phyloP scores from a whole-genome alignment of 2,113 vertebrate species.

The Dasyurus viverrinus region DNA sequence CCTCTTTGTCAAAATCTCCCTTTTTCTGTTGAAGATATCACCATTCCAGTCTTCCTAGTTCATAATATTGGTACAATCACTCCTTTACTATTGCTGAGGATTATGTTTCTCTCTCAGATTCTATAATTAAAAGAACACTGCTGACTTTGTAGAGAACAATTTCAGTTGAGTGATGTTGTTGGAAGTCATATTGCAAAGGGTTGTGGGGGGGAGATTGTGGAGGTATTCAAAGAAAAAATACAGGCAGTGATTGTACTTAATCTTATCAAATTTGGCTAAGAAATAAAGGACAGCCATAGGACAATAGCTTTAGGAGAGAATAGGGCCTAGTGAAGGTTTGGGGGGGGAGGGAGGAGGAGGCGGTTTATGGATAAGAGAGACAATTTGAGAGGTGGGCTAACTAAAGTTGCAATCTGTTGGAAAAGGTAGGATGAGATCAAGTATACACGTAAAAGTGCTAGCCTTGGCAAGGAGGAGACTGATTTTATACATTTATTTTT shows the following conservation, averaged over 20 bases:
- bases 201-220: too few relatives aligned
- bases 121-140: neutral
- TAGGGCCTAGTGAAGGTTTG: neutral
- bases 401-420: neutral
- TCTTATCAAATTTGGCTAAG: neutral
- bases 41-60: neutral
- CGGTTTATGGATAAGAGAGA: neutral
- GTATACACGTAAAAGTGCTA: neutral
- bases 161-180: neutral
- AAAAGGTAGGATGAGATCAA: neutral
- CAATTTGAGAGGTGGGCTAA: neutral
- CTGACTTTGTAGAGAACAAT: neutral
- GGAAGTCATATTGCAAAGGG: neutral
- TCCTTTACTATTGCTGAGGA: neutral
- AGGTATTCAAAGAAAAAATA: neutral
- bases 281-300: neutral
- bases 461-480: neutral
- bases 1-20: neutral
- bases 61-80: neutral
- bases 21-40: neutral
- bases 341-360: accelerated
- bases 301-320: neutral
- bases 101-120: neutral
- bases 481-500: neutral
- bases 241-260: neutral